Evolutionary conservation across 2,797 vertebrate species (phyloP).

Genomic region (Orientallactaga sibirica): DNA sequence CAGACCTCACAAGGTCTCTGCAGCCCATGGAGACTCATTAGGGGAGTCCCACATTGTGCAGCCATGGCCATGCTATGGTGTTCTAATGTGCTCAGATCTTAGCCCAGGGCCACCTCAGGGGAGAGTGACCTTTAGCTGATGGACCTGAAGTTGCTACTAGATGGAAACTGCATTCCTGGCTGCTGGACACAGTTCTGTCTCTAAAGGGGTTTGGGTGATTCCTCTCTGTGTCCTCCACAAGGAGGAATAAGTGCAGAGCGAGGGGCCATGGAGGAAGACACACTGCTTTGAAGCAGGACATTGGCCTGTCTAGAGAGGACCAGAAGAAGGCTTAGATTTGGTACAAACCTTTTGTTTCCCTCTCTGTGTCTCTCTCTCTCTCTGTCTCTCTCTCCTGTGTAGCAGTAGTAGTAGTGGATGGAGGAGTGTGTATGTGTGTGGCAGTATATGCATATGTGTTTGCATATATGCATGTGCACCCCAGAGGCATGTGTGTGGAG

Average conservation of each 20-base stretch:
- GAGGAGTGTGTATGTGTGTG: too few relatives aligned
- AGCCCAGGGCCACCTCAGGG: background rate
- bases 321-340: background rate
- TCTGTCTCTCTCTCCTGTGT: too few relatives aligned
- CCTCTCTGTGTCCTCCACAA: background rate
- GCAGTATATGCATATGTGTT: too few relatives aligned
- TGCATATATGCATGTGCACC: too few relatives aligned
- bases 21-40: accelerated
- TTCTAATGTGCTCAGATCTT: background rate
- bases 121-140: background rate
- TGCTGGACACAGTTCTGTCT: background rate
- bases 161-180: background rate
- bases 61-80: background rate
- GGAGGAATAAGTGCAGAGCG: background rate
- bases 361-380: too few relatives aligned
- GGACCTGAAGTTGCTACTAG: background rate
- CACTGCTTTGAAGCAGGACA: background rate
- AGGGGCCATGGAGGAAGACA: background rate
- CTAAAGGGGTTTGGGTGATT: background rate
- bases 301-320: background rate
- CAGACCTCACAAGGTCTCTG: background rate
- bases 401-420: too few relatives aligned
- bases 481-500: too few relatives aligned
- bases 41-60: background rate
- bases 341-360: background rate